Conservation (phyloP, 2,113 vertebrate genomes). For the Xiphophorus couchianus region DNA sequence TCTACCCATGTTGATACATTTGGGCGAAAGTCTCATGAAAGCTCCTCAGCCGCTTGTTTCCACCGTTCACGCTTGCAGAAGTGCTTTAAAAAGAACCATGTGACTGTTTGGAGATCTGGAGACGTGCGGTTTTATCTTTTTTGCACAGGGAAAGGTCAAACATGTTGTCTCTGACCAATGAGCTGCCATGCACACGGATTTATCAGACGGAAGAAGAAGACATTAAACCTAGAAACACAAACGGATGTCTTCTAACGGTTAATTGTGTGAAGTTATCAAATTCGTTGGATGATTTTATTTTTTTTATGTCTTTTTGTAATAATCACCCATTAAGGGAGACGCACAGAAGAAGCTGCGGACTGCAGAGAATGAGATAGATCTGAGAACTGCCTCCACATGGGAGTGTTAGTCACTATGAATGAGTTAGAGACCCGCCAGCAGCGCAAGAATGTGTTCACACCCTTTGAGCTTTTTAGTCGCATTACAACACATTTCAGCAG, state of each 20-base stretch:
- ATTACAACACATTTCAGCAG: too few species aligned
- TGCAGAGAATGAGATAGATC: constrained; percentile 1
- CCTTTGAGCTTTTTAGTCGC: too few species aligned
- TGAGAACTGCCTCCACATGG: constrained; percentile 31
- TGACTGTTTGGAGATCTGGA: constrained; percentile 73
- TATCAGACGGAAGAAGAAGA: constrained; percentile 33
- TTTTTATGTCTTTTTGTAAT: constrained; percentile 62
- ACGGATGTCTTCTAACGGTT: constrained; percentile 52
- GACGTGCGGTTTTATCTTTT: constrained; percentile 64
- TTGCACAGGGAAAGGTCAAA: constrained; percentile 67
- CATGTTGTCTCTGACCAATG: constrained; percentile 35
- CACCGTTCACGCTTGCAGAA: constrained; percentile 73
- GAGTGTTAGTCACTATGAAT: constrained; percentile 3
- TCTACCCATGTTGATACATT: constrained; percentile 22
- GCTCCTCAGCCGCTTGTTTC: constrained; percentile 69
- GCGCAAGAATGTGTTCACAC: neutral
- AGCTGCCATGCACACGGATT: constrained; percentile 39
- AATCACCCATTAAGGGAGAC: constrained; percentile 61
- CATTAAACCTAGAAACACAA: constrained; percentile 46
- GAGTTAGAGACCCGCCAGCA: constrained; percentile 8
- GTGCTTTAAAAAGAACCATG: constrained; percentile 79
- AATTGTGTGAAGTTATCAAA: constrained; percentile 52
- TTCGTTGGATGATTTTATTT: constrained; percentile 61
- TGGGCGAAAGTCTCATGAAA: constrained; percentile 19
- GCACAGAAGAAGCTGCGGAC: constrained; percentile 37